Percentiles rank a stretch among this genome's conserved stretches.
These are phyloP conservation scores for Meiosimyza platycephala DNA, from an alignment of 2,888 invertebrate species.

Conservation along the genomic window DNA sequence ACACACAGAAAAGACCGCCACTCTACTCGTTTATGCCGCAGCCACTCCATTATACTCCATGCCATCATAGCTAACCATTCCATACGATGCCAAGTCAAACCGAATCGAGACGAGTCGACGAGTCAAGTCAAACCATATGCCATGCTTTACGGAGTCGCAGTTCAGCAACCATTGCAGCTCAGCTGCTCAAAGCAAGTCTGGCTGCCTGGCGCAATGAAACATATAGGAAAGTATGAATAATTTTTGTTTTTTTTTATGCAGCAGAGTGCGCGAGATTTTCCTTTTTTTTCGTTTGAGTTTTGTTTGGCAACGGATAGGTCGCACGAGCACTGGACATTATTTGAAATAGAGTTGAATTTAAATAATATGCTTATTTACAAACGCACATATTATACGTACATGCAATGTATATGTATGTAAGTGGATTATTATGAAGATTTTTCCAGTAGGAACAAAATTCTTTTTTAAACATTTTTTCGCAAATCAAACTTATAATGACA, in stretches of 20 bases:
- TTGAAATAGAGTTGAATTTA: slow-evolving; percentile 33
- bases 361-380: not conserved
- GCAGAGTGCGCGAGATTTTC: slow-evolving; percentile 38
- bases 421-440: too few relatives aligned
- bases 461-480: not conserved
- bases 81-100: not conserved
- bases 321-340: slow-evolving; percentile 27
- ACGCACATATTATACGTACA: too few relatives aligned
- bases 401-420: too few relatives aligned
- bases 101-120: too few relatives aligned
- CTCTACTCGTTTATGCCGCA: slow-evolving; percentile 11
- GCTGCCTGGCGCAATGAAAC: slow-evolving; percentile 24
- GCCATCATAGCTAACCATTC: not conserved
- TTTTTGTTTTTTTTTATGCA: slow-evolving; percentile 30
- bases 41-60: slow-evolving; percentile 11
- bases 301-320: slow-evolving; percentile 30
- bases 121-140: not conserved
- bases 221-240: slow-evolving; percentile 34
- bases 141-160: slow-evolving; percentile 15
- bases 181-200: slow-evolving; percentile 22
- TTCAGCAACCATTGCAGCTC: slow-evolving; percentile 16
- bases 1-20: not conserved
- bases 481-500: too few relatives aligned
- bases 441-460: slow-evolving; percentile 14
- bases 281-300: slow-evolving; percentile 35